A percentile compares a stretch with the other conserved stretches of the same genome.
Conservation (phyloP, 1,140 invertebrate genomes). For the Drosophila sechellia region DNA sequence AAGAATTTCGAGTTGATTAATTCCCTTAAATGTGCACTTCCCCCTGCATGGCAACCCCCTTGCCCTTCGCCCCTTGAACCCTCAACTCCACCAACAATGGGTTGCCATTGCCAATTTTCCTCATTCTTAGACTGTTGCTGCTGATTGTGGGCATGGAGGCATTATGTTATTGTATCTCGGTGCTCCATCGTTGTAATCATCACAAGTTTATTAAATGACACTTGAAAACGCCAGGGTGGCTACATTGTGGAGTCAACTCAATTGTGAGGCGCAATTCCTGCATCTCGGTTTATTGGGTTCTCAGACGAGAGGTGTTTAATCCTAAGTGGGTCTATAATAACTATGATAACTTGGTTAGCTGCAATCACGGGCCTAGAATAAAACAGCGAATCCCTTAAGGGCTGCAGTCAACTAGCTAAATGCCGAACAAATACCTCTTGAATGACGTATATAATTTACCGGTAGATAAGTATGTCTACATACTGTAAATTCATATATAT, state of each 20-base stretch:
- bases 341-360: too few species aligned
- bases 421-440: not conserved
- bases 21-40: slow-evolving; percentile 68
- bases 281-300: slow-evolving; percentile 26
- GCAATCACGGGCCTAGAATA: too few species aligned
- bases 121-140: slow-evolving; percentile 17
- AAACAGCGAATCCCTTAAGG: too few species aligned
- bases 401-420: too few species aligned
- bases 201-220: slow-evolving; percentile 75
- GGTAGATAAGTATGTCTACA: not conserved
- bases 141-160: slow-evolving; percentile 31
- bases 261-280: slow-evolving; percentile 43
- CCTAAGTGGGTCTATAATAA: not conserved
- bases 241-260: slow-evolving; percentile 29
- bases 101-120: slow-evolving; percentile 60
- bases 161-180: slow-evolving; percentile 41
- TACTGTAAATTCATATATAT: not conserved
- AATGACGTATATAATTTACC: not conserved
- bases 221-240: slow-evolving; percentile 48
- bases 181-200: slow-evolving; percentile 58
- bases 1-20: slow-evolving; percentile 62
- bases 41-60: slow-evolving; percentile 17
- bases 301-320: slow-evolving; percentile 6
- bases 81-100: slow-evolving; percentile 14
- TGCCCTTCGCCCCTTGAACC: not conserved